Conservation (phyloP, 2,888 invertebrate genomes). For the Drosophila koepferae region DNA sequence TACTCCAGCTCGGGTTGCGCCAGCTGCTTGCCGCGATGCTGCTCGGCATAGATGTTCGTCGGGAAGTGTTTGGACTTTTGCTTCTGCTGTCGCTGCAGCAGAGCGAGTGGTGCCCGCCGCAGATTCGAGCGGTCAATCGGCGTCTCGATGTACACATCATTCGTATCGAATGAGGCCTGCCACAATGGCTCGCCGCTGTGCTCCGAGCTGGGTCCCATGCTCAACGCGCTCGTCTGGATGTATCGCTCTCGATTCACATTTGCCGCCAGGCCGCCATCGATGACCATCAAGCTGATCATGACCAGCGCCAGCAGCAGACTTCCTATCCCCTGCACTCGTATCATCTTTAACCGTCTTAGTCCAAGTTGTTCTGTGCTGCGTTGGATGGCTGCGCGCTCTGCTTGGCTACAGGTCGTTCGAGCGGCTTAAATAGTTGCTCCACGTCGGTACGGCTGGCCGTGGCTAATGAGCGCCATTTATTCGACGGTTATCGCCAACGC, state of each 20-base stretch:
- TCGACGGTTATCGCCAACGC: constrained; percentile 50
- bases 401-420: not conserved
- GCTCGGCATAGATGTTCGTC: constrained; percentile 11
- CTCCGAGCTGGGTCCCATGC: not conserved
- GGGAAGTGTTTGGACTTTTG: constrained; percentile 7
- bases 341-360: not conserved
- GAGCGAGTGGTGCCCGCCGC: not conserved
- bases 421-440: constrained; percentile 37
- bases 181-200: not conserved
- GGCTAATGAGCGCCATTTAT: constrained; percentile 70
- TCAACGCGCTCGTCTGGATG: constrained; percentile 8
- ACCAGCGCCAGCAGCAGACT: constrained; percentile 23
- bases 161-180: constrained; percentile 28
- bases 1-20: constrained; percentile 1
- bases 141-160: constrained; percentile 40
- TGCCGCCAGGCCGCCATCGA: constrained; percentile 16
- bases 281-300: constrained; percentile 14
- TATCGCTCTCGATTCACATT: constrained; percentile 34
- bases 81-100: not conserved
- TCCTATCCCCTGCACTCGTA: constrained; percentile 11
- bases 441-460: not conserved
- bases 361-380: not conserved
- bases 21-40: constrained; percentile 6
- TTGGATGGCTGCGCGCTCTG: constrained; percentile 15
- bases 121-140: constrained; percentile 7